A percentile compares a stretch with the other conserved stretches of the same genome.
phyloP scores from a whole-genome alignment of 2,797 vertebrate species.

The Danio aesculapii region DNA sequence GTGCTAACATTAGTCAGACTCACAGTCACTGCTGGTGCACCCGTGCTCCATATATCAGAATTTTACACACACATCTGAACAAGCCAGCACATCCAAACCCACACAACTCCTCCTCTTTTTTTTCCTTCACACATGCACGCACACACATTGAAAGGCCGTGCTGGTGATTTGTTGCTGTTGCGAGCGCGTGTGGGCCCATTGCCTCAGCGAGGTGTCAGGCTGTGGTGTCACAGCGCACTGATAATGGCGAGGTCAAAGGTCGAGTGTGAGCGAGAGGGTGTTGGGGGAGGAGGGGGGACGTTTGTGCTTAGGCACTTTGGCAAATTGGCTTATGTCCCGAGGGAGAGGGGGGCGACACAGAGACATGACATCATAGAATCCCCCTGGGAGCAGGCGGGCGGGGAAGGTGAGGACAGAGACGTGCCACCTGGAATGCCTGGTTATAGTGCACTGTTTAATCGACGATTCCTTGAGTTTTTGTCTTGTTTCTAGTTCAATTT shows the following conservation, averaged over 20 bases:
- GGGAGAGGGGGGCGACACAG: conserved; percentile 55
- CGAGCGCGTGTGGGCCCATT: conserved; percentile 41
- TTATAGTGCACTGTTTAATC: conserved; percentile 9
- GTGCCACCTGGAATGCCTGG: conserved; percentile 56
- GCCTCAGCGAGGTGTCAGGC: conserved; percentile 47
- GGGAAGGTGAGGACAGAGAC: conserved; percentile 58
- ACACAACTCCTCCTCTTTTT: conserved; percentile 23
- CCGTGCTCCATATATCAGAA: conserved; percentile 32
- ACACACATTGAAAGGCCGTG: conserved; percentile 14
- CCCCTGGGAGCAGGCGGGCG: conserved; percentile 53
- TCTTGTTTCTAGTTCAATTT: too few species aligned
- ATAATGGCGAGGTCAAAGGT: conserved; percentile 66
- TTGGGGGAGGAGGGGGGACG: conserved; percentile 37
- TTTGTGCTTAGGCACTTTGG: conserved; percentile 64
- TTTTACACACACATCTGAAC: conserved; percentile 29
- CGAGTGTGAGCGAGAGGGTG: conserved; percentile 54
- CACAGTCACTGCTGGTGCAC: conserved; percentile 9
- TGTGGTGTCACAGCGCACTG: conserved; percentile 57
- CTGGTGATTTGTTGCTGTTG: conserved; percentile 55
- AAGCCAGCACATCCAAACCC: conserved; percentile 40
- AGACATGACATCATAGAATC: conserved; percentile 67
- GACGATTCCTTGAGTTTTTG: background rate
- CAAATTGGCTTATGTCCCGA: conserved; percentile 68
- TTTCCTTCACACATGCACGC: conserved; percentile 30
- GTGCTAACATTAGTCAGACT: conserved; percentile 41